Evolutionary conservation across 2,113 vertebrate genomes (phyloP).

Genomic region (Lepus europaeus): DNA sequence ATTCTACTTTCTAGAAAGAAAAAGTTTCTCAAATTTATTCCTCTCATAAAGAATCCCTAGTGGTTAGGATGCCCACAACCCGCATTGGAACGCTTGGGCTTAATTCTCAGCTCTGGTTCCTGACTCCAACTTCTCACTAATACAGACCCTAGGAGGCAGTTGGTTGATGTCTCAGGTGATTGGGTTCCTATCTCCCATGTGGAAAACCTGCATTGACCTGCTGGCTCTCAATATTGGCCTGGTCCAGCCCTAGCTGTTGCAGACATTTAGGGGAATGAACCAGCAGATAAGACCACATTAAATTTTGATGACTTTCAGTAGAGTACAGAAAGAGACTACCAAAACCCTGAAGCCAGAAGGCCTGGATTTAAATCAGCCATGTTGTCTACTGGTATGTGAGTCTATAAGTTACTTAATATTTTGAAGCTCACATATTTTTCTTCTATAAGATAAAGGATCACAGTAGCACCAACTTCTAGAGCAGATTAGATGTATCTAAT

Average conservation of each 20-base stretch:
- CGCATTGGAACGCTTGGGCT: too few relatives aligned
- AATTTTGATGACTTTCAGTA: neutral
- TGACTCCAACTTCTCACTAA: too few relatives aligned
- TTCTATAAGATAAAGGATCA: constrained; percentile 20
- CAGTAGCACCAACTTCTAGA: neutral
- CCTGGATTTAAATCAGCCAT: neutral
- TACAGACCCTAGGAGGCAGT: too few relatives aligned
- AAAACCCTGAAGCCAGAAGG: neutral
- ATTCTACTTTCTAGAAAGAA: neutral
- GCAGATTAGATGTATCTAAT: neutral
- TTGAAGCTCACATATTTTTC: neutral
- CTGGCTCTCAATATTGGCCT: too few relatives aligned
- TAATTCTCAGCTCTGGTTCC: too few relatives aligned
- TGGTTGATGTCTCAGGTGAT: too few relatives aligned
- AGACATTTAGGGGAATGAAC: too few relatives aligned
- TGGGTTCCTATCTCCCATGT: too few relatives aligned
- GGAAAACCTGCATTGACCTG: too few relatives aligned
- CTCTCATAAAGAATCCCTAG: neutral
- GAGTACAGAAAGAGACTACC: neutral
- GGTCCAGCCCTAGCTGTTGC: too few relatives aligned
- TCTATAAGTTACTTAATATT: neutral
- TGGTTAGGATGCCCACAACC: too few relatives aligned
- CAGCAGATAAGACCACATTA: too few relatives aligned
- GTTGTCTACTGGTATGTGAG: neutral
- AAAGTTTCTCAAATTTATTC: neutral